A percentile compares a stretch with the other conserved stretches of the same genome.
These are phyloP conservation scores for Adineta ricciae DNA, from an alignment of 2,888 invertebrate genomes.

Conservation along the genomic window DNA sequence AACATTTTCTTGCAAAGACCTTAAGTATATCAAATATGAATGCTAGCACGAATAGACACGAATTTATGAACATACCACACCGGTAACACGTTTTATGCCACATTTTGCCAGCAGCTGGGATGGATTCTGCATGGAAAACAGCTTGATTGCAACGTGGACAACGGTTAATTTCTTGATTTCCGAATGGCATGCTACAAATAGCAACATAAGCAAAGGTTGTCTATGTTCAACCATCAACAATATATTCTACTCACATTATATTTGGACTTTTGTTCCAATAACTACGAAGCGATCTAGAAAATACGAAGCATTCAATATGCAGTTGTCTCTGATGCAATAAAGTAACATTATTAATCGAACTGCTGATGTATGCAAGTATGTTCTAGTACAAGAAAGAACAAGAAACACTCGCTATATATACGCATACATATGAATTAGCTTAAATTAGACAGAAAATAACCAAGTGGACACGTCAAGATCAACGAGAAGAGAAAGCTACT, in stretches of 20 bases:
- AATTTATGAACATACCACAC: background rate
- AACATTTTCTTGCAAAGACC: conserved; percentile 32
- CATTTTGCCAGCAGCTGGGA: conserved; percentile 6
- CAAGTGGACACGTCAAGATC: background rate
- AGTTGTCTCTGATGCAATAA: too few species aligned
- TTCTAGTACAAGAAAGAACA: background rate
- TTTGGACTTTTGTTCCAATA: background rate
- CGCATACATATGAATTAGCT: background rate
- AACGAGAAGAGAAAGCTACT: background rate
- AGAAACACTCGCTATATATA: background rate
- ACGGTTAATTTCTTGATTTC: background rate
- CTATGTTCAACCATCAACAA: background rate
- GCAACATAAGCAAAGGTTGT: background rate
- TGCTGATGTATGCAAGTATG: background rate
- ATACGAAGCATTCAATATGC: background rate
- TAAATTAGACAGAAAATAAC: background rate
- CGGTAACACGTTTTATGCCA: background rate
- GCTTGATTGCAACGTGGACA: background rate
- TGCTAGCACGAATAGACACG: too few species aligned
- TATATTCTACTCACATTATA: background rate
- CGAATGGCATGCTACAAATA: background rate
- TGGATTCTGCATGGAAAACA: background rate
- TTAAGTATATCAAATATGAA: background rate
- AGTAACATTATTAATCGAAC: too few species aligned
- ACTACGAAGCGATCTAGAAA: background rate